These are phyloP conservation scores for Stegophylla sp. DNA, from an alignment of 2,888 invertebrate genomes.

Conservation along the genomic window DNA sequence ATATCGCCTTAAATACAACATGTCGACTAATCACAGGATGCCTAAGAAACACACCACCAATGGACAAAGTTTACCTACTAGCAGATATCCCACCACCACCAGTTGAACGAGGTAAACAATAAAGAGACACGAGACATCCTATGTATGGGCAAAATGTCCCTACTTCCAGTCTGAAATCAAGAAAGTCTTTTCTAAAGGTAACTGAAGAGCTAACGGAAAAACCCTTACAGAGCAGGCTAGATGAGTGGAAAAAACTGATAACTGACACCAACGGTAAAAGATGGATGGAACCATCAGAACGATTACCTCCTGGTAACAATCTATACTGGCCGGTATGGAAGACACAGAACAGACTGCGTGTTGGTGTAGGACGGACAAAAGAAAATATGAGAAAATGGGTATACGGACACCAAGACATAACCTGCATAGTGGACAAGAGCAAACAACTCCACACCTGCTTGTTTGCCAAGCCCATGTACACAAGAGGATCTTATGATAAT, in stretches of 20 bases:
- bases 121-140: slow-evolving; percentile 33
- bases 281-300: too few species aligned
- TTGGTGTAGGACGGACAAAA: slow-evolving; percentile 33
- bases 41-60: background rate
- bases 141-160: slow-evolving; percentile 22
- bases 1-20: background rate
- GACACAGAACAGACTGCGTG: too few species aligned
- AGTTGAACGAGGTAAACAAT: slow-evolving; percentile 41
- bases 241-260: slow-evolving; percentile 16
- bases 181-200: slow-evolving; percentile 41
- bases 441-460: slow-evolving; percentile 20
- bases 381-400: slow-evolving; percentile 10
- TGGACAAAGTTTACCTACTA: slow-evolving; percentile 13
- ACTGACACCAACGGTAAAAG: slow-evolving; percentile 16
- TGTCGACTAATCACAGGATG: background rate
- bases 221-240: slow-evolving; percentile 24
- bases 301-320: too few species aligned
- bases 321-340: too few species aligned
- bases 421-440: slow-evolving; percentile 4
- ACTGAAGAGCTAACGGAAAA: slow-evolving; percentile 14
- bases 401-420: background rate
- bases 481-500: background rate
- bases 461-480: slow-evolving; percentile 17
- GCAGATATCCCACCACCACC: slow-evolving; percentile 13
- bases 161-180: slow-evolving; percentile 26